These are phyloP conservation scores for Melanocharis versteri DNA, from an alignment of 2,113 vertebrate genomes.

Conservation along the genomic window DNA sequence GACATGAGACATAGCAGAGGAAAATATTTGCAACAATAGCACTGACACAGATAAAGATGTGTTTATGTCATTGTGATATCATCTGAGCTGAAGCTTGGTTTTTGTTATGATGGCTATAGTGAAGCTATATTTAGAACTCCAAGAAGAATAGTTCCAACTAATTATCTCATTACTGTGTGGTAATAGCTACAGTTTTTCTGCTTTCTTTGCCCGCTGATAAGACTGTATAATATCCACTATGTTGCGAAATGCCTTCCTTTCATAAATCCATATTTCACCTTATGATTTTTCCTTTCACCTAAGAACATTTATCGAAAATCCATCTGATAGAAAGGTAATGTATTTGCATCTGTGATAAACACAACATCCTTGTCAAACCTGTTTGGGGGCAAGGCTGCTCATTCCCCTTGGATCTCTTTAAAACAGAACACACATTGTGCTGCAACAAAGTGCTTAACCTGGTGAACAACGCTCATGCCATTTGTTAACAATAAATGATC, in stretches of 20 bases:
- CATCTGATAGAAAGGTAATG: background rate
- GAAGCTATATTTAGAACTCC: slow-evolving; percentile 1
- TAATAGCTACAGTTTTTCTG: background rate
- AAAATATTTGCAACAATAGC: slow-evolving; percentile 1
- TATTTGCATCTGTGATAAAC: background rate
- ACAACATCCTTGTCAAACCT: background rate
- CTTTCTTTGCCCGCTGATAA: background rate
- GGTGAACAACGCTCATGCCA: background rate
- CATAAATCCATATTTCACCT: background rate
- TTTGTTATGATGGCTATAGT: background rate
- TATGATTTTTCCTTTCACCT: background rate
- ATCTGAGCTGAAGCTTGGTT: background rate
- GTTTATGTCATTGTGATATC: background rate
- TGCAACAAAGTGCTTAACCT: background rate
- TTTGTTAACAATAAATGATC: slow-evolving; percentile 34
- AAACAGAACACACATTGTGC: background rate
- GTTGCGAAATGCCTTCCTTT: background rate
- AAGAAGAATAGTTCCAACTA: background rate
- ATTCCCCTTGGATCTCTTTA: background rate
- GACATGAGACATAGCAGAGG: background rate
- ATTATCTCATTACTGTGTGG: background rate
- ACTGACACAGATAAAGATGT: background rate
- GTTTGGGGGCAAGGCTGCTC: background rate
- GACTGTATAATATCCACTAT: background rate
- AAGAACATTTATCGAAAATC: background rate